Evolutionary conservation across 2,797 vertebrate species (phyloP).

Genomic region (Oreonectes daqikongensis): DNA sequence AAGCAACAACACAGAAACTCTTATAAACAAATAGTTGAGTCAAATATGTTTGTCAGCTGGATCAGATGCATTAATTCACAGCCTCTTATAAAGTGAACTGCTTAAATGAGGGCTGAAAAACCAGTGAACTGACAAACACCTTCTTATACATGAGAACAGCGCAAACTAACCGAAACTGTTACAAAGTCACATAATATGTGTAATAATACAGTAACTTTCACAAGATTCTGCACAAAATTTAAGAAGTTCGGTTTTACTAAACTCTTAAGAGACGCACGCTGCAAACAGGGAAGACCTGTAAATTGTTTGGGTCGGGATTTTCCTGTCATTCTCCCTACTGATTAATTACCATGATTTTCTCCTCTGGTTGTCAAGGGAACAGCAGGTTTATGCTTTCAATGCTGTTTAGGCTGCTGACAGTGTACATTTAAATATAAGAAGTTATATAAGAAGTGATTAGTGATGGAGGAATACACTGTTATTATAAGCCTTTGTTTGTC

Average conservation of each 20-base stretch:
- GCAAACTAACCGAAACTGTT: too few relatives aligned
- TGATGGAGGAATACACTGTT: background rate
- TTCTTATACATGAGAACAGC: background rate
- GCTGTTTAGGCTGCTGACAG: conserved; percentile 47
- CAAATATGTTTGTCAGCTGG: background rate
- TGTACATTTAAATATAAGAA: conserved; percentile 57
- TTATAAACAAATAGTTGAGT: background rate
- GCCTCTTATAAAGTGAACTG: conserved; percentile 17
- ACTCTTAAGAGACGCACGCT: background rate
- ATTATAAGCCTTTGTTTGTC: conserved; percentile 21
- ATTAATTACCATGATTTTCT: conserved; percentile 60
- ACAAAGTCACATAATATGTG: too few relatives aligned
- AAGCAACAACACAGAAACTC: too few relatives aligned
- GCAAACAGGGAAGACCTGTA: conserved; percentile 35
- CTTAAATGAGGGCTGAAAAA: background rate
- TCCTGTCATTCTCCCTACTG: conserved; percentile 35
- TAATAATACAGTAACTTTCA: background rate
- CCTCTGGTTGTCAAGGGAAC: conserved; percentile 52
- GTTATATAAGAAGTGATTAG: conserved; percentile 38
- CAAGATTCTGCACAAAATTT: background rate
- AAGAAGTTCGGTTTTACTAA: background rate
- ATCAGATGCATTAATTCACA: conserved; percentile 22
- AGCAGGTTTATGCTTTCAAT: conserved; percentile 37
- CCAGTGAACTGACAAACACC: background rate
- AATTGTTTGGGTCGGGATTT: conserved; percentile 46